Evolutionary conservation across 1,140 invertebrate species (phyloP), one percentile per base, ranked within the genome.

Genomic region (Drosophila ambigua): DNA sequence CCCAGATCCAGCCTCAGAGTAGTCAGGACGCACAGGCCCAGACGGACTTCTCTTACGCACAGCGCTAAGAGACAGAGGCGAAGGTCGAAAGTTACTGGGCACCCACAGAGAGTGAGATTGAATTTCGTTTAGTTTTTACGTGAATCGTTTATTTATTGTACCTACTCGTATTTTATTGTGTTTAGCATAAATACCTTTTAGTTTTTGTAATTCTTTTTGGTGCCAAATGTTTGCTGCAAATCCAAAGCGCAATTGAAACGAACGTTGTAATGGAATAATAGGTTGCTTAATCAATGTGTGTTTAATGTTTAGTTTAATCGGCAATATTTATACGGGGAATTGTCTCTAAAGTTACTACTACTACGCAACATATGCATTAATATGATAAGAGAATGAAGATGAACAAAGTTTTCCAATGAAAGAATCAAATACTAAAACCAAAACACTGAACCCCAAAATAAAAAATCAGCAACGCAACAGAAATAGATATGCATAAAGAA

Each of bases 311-410:
- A 52, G 35, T 13, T 55, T 51, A 28, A 73, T 58, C 54, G 35
- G 35, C 26, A 67, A 45, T 35, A 43, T 57, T 46, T 66, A 50
- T 35, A 66, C 26, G 57, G 68, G 76, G 68, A 88, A 83, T 79
- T 80, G 85, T 80, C 66, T 64, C 80, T 79, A 80, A 89, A 89
- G 84, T 80, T 89, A 88, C 84, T 89, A 88, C 35, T 39, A 39
- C 35, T 13, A 13, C 35, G 35, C 35, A 80, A 57, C 24, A 24
- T 65, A 61, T 39, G 16, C 15, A 39, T 65, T 54, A 41, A 64
- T 64, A 65, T 51, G 41, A n/a, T 77, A 55, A 64, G 48, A 50
- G 24, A 72, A 74, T 69, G 68, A 73, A 80, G 73, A 61, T 71
- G 35, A 78, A 61, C 35, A 46, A 41, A 62, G 23, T 66, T 73